Conservation (phyloP, 2,888 invertebrate species). For the Coelopa pilipes region DNA sequence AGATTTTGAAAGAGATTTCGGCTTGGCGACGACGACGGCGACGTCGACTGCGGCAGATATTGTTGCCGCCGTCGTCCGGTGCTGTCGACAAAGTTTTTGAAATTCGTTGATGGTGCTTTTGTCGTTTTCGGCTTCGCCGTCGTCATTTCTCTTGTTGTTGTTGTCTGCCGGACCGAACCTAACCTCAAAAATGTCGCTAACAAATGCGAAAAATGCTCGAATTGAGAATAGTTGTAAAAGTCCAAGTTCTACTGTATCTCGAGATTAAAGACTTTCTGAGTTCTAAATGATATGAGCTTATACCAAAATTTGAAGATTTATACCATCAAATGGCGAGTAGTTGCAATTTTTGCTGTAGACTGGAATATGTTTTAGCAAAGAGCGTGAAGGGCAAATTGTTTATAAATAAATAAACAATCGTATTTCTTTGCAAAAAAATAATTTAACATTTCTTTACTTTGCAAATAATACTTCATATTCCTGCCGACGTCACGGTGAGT, state of each 20-base stretch:
- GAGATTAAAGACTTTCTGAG: neutral
- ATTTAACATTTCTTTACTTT: too few species aligned
- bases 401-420: too few species aligned
- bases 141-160: constrained; percentile 39
- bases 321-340: too few species aligned
- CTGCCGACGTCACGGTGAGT: too few species aligned
- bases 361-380: too few species aligned
- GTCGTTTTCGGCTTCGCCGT: constrained; percentile 30
- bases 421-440: too few species aligned
- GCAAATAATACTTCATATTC: too few species aligned
- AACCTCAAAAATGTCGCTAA: constrained; percentile 42
- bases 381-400: too few species aligned
- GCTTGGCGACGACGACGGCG: constrained; percentile 21
- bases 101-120: constrained; percentile 35
- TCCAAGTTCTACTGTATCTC: neutral
- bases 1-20: constrained; percentile 54
- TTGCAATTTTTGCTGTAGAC: too few species aligned
- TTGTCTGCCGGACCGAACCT: constrained; percentile 41
- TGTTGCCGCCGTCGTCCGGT: constrained; percentile 12
- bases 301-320: neutral
- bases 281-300: neutral
- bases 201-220: constrained; percentile 21
- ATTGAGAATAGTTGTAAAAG: neutral
- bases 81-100: constrained; percentile 35
- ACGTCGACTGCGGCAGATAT: constrained; percentile 16